Base-by-base conservation (phyloP, 2,113 vertebrate species). In the Apaloderma vittatum region DNA sequence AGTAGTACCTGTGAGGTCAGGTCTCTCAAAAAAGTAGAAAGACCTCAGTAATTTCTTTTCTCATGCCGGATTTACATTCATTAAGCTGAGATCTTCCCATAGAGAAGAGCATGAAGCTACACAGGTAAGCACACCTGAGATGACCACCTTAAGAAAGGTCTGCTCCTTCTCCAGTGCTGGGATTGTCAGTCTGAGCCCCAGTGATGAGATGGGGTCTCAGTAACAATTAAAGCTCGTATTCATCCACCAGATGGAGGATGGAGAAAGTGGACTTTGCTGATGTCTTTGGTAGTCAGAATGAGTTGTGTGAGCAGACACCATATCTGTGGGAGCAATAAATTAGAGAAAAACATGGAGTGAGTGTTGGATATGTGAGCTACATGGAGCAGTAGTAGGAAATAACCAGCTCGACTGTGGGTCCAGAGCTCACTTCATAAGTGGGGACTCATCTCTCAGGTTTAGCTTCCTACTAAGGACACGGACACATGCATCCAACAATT, bases 401-500 rank as follows among this genome's bases (percentile, higher is more conserved):
- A 30, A 68, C 23, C 6, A 45, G 23, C 27, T 36, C 0, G 0
- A 17, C n/a, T 30, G 10, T 0, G 2, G n/a, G 34, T 37, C 36
- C 8, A 54, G 36, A 5, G 1, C 6, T 80, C 36, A 63, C 51
- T 27, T 29, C 9, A 2, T 46, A 52, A 72, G 34, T 2, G 3
- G 4, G 6, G 19, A 77, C 13, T 36, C 23, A 5, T 0, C 3
- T 29, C 32, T 72, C 29, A 58, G 22, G n/a, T 43, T 67, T 37
- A 37, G 34, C 23, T 85, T 75, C 4, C 17, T 21, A 12, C 22
- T 40, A 46, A 72, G 43, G 37, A n/a, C 16, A 18, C 74, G 26
- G 45, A 51, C 29, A 55, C 8, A 34, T 67, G 36, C 30, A 46
- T 40, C 12, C 36, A 89, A 58, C 7, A 36, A 8, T 11, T n/a